Conservation (phyloP, 1,140 invertebrate species). For the Hypsibius dujardini region DNA sequence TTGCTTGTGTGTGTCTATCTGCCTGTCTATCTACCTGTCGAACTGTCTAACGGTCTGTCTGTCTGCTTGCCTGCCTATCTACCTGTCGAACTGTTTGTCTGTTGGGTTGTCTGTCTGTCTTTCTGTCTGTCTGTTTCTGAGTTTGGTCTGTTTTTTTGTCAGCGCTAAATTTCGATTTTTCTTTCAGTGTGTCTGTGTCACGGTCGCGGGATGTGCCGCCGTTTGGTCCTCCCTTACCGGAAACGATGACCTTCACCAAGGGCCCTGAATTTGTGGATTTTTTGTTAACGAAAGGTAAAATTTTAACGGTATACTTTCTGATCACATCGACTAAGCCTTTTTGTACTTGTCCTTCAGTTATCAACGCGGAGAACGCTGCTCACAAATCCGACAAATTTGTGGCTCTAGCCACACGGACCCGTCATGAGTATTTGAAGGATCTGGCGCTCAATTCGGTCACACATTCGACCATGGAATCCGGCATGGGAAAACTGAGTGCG, state of each 20-base stretch:
- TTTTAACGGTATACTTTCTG: too few species aligned
- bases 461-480: slow-evolving; percentile 57
- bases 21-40: too few species aligned
- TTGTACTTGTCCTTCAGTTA: slow-evolving; percentile 45
- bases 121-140: too few species aligned
- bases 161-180: too few species aligned
- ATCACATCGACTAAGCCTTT: too few species aligned
- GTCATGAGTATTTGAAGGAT: slow-evolving; percentile 81
- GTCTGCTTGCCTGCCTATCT: too few species aligned
- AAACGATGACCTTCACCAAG: slow-evolving; percentile 64
- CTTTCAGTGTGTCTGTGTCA: slow-evolving; percentile 63
- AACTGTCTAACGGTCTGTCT: too few species aligned
- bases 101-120: too few species aligned
- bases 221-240: slow-evolving; percentile 78
- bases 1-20: too few species aligned
- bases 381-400: slow-evolving; percentile 88
- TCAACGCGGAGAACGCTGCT: slow-evolving; percentile 92
- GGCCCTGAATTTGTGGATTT: slow-evolving; percentile 78
- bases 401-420: slow-evolving; percentile 83
- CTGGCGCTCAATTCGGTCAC: slow-evolving; percentile 67
- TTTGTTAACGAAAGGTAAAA: slow-evolving; percentile 62
- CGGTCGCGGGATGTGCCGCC: slow-evolving; percentile 84
- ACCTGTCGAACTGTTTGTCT: too few species aligned
- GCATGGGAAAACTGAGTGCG: slow-evolving; percentile 26
- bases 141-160: too few species aligned